Conservation (phyloP, 2,888 invertebrate species). For the Ennomos erosarius region DNA sequence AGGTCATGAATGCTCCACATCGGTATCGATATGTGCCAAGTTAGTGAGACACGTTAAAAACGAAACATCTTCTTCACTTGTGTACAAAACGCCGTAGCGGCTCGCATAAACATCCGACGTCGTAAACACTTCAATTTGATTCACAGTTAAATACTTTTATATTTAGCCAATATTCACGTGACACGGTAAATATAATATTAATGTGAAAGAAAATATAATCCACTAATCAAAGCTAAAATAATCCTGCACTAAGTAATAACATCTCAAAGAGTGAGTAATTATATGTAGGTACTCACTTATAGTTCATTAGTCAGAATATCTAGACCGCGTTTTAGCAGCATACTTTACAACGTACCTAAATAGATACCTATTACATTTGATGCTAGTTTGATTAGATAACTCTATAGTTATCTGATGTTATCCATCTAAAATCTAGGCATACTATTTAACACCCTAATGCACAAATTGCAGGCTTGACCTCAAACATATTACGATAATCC, state of each 20-base stretch:
- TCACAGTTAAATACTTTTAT: not conserved
- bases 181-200: too few species aligned
- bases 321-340: too few species aligned
- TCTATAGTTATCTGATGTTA: not conserved
- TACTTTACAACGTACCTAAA: too few species aligned
- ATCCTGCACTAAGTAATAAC: too few species aligned
- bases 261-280: too few species aligned
- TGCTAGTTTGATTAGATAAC: too few species aligned
- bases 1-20: constrained; percentile 26
- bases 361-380: too few species aligned
- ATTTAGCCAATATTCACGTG: not conserved
- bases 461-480: constrained; percentile 56
- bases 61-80: constrained; percentile 58
- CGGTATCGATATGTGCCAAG: constrained; percentile 4
- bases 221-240: too few species aligned
- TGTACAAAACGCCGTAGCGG: constrained; percentile 44
- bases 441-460: constrained; percentile 20
- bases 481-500: constrained; percentile 47
- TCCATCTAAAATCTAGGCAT: not conserved
- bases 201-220: too few species aligned
- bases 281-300: too few species aligned
- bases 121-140: constrained; percentile 22
- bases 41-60: constrained; percentile 60
- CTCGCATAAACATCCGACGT: constrained; percentile 73
- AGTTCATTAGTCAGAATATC: too few species aligned